phyloP scores from a whole-genome alignment of 2,113 vertebrate species.

The Scomber scombrus region DNA sequence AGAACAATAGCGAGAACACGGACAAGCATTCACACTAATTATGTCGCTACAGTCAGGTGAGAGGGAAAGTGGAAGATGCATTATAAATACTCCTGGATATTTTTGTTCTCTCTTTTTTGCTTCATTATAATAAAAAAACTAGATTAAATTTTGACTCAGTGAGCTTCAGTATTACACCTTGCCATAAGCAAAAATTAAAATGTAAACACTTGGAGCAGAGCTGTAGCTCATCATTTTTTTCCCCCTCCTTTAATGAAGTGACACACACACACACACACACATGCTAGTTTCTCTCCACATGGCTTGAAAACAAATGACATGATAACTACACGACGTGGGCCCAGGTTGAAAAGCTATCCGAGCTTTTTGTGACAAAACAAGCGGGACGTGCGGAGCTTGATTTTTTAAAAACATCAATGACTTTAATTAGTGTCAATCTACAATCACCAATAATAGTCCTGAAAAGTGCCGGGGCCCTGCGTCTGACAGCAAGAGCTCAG shows the following conservation, averaged over 20 bases:
- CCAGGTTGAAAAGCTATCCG: conserved; percentile 38
- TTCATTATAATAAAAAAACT: conserved; percentile 61
- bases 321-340: conserved; percentile 54
- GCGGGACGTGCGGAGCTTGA: conserved; percentile 54
- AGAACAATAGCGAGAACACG: too few relatives aligned
- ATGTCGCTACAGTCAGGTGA: conserved; percentile 7
- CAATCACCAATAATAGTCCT: conserved; percentile 61
- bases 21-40: too few relatives aligned
- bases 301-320: conserved; percentile 70
- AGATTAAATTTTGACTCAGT: conserved; percentile 51
- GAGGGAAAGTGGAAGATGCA: neutral
- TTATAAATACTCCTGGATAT: conserved; percentile 17
- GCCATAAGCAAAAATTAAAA: conserved; percentile 56
- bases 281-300: conserved; percentile 40
- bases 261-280: conserved; percentile 50
- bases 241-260: conserved; percentile 50
- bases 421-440: conserved; percentile 76
- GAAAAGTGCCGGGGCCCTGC: conserved; percentile 23
- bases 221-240: conserved; percentile 10
- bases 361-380: conserved; percentile 74
- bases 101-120: conserved; percentile 24
- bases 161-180: conserved; percentile 27
- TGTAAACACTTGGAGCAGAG: conserved; percentile 41
- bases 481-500: conserved; percentile 44
- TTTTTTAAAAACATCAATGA: conserved; percentile 77